A percentile compares a stretch with the other conserved stretches of the same genome.
phyloP scores from a whole-genome alignment of 2,113 vertebrate genomes.

The Pterocles gutturalis region DNA sequence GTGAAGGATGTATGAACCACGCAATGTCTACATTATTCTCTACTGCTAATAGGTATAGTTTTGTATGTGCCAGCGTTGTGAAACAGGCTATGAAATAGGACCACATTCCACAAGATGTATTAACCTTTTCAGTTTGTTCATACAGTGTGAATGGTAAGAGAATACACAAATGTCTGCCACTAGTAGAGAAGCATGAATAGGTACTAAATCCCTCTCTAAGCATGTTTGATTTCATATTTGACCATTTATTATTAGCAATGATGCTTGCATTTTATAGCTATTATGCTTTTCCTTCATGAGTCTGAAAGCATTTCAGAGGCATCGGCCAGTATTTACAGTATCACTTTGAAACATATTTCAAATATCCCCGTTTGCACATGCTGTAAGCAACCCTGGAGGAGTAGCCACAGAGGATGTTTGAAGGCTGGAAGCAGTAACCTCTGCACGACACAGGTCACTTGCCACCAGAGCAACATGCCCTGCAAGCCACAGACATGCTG shows the following conservation, averaged over 20 bases:
- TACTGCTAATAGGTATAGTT: neutral
- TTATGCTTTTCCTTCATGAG: neutral
- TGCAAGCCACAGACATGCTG: fast-evolving
- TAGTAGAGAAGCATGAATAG: neutral
- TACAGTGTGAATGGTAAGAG: neutral
- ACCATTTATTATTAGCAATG: neutral
- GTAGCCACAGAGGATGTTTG: neutral
- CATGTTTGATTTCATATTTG: neutral
- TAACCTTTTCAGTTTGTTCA: neutral
- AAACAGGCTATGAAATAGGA: neutral
- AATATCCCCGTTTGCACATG: neutral
- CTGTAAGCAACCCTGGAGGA: neutral
- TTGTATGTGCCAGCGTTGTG: neutral
- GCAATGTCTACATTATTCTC: neutral
- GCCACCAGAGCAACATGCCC: neutral
- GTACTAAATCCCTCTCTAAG: neutral
- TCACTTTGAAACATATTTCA: neutral
- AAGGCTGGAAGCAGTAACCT: neutral
- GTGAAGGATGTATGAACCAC: neutral
- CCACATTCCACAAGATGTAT: neutral
- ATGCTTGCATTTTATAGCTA: neutral
- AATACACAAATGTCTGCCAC: neutral
- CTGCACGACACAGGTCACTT: fast-evolving
- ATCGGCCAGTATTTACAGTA: neutral
- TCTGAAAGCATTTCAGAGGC: neutral